Base-by-base conservation (phyloP, 2,888 invertebrate genomes). In the Cyclophora punctaria region DNA sequence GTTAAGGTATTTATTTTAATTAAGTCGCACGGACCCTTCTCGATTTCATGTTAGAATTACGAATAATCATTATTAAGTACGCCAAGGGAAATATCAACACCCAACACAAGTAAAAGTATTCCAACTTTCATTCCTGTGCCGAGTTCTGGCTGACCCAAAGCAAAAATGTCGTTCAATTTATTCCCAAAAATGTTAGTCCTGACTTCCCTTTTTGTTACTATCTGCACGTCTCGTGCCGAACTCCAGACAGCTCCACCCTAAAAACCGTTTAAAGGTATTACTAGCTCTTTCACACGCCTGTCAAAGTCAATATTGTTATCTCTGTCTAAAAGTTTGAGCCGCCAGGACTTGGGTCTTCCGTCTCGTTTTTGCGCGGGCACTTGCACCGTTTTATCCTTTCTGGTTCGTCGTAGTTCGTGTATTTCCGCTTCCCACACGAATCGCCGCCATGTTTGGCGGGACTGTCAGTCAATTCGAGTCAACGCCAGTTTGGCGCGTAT, bases 191-290 rank as follows among this genome's bases (percentile, higher is more conserved):
- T 80, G 82, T 81, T 78, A 72, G 78, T 74, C 80, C 75, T 71
- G 80, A 74, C 80, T 75, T 80, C 82, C 83, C 85, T 87, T 87
- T 86, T 85, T 86, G 84, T 83, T 80, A 71, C 79, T 87, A 88
- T 87, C 86, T 87, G 87, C 86, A 78, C 78, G 76, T 73, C 75
- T 75, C 73, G 71, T 5, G 37, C 37, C 71, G 80, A 78, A 79
- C 71, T 83, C 85, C 85, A 86, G 85, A 86, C 87, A 83, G 83
- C 88, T 87, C 88, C 88, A 87, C 88, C 88, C 88, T 86, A 84
- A 85, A 83, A 86, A 85, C 82, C 76, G 81, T 83, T 86, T 84
- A 82, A 76, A 75, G 69, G 67, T 72, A 71, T 73, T 77, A 80
- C 78, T 71, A 79, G 78, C 75, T 76, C 83, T 71, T 78, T 87